phyloP scores from a whole-genome alignment of 2,113 vertebrate species.

The human region DNA sequence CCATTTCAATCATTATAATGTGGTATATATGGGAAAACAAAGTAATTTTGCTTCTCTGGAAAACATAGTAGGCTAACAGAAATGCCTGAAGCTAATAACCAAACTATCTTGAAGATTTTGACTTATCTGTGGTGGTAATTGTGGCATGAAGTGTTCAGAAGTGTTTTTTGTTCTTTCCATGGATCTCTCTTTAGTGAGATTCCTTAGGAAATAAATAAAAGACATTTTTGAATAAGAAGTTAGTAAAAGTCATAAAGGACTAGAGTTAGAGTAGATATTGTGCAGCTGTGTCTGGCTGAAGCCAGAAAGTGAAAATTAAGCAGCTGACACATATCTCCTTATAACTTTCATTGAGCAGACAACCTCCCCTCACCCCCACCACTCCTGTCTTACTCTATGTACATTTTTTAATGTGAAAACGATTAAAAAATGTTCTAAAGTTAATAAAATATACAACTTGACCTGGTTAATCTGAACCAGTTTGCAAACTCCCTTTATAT shows the following conservation, averaged over 20 bases:
- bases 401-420: conserved; percentile 57
- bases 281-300: conserved; percentile 63
- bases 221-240: conserved; percentile 59
- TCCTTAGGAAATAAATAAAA: conserved; percentile 62
- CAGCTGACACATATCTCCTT: conserved; percentile 67
- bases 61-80: neutral
- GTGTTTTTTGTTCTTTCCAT: conserved; percentile 31
- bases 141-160: neutral
- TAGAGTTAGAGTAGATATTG: conserved; percentile 56
- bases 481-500: conserved; percentile 75
- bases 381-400: conserved; percentile 12
- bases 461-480: conserved; percentile 72
- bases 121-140: neutral
- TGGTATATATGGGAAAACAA: neutral
- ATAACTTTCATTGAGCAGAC: conserved; percentile 62
- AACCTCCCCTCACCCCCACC: conserved; percentile 40
- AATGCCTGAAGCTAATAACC: neutral
- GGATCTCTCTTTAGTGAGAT: conserved; percentile 19
- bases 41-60: conserved; percentile 11
- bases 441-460: conserved; percentile 70
- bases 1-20: neutral
- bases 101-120: conserved; percentile 35
- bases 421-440: conserved; percentile 59
- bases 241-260: conserved; percentile 62
- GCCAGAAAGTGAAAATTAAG: conserved; percentile 47